A percentile compares a stretch with the other conserved stretches of the same genome.
These are phyloP conservation scores for Lasaia peninsularis DNA, from an alignment of 1,140 invertebrate genomes.

Conservation along the genomic window DNA sequence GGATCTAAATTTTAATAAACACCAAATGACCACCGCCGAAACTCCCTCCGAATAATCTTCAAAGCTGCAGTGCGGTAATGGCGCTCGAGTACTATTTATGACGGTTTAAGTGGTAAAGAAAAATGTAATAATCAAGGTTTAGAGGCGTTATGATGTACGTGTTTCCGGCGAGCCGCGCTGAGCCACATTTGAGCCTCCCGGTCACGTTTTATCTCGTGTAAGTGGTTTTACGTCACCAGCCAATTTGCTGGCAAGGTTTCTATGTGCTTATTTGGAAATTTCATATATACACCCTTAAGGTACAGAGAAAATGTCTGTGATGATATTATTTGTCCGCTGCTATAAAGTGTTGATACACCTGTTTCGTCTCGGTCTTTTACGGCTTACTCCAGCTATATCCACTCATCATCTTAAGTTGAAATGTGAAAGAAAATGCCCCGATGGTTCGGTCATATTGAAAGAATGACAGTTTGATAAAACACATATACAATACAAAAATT, in stretches of 20 bases:
- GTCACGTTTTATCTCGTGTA: slow-evolving; percentile 5
- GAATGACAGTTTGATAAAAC: no score
- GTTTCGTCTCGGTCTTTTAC: no score
- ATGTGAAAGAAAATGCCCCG: no score
- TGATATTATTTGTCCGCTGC: no score
- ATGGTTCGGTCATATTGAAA: no score
- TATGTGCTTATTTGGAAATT: neutral
- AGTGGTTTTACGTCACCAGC: neutral
- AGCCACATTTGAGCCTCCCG: neutral
- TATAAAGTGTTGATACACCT: no score
- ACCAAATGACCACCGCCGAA: no score
- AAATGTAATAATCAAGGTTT: slow-evolving; percentile 3
- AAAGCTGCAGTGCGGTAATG: neutral
- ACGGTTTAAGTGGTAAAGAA: neutral
- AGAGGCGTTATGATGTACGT: slow-evolving; percentile 6
- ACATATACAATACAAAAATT: no score
- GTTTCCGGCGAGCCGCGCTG: neutral
- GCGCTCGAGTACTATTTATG: neutral
- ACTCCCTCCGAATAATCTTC: neutral
- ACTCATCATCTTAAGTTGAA: no score
- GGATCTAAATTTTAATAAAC: no score
- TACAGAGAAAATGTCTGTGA: no score
- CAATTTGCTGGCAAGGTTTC: neutral
- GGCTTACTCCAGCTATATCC: no score
- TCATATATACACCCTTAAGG: neutral